phyloP scores from a whole-genome alignment of 2,797 vertebrate species.

The Oreonectes daqikongensis region DNA sequence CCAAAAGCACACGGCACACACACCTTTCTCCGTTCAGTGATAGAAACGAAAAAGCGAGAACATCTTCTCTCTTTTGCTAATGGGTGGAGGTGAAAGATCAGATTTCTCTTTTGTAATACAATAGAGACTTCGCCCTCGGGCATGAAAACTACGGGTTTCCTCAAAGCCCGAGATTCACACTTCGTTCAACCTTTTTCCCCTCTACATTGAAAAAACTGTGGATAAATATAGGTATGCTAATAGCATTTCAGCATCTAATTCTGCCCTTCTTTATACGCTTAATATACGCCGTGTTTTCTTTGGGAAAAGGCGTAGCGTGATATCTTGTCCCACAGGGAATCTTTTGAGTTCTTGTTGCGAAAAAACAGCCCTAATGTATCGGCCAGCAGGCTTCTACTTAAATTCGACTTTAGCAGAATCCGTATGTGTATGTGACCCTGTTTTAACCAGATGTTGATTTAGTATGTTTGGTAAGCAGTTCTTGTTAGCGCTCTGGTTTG shows the following conservation, averaged over 20 bases:
- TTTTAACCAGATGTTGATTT: conserved; percentile 32
- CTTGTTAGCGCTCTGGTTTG: conserved; percentile 9
- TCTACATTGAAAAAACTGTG: background rate
- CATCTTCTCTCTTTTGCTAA: conserved; percentile 39
- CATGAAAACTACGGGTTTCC: conserved; percentile 26
- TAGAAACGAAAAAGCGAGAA: conserved; percentile 20
- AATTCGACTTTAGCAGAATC: conserved; percentile 27
- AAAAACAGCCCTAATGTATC: conserved; percentile 10
- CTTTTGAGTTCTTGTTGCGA: conserved; percentile 2
- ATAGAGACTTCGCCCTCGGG: conserved; percentile 19
- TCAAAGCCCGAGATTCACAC: conserved; percentile 24
- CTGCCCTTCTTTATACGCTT: background rate
- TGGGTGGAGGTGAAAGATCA: conserved; percentile 45
- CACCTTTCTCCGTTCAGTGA: background rate
- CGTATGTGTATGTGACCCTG: background rate
- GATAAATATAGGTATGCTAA: conserved; percentile 18
- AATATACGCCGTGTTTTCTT: conserved; percentile 4
- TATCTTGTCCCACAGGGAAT: background rate
- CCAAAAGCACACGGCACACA: too few species aligned
- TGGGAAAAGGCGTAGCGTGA: background rate
- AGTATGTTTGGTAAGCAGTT: conserved; percentile 22
- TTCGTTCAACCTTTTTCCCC: conserved; percentile 15
- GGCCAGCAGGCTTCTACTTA: conserved; percentile 8
- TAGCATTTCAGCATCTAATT: conserved; percentile 6
- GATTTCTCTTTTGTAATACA: conserved; percentile 38